phyloP scores from a whole-genome alignment of 2,113 vertebrate genomes.

The Myxocyprinus asiaticus region DNA sequence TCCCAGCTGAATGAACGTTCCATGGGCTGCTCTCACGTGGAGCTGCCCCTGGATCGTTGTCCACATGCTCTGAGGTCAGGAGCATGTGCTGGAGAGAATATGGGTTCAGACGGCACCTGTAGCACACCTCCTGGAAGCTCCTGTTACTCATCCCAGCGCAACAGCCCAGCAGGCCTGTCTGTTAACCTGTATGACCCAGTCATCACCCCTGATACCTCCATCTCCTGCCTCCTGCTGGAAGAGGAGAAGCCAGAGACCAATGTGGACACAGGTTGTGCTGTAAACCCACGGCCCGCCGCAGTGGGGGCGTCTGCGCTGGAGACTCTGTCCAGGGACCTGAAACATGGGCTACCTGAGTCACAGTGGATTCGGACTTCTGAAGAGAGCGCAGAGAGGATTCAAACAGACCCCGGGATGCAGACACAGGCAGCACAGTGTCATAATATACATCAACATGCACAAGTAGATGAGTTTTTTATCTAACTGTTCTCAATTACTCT shows the following conservation, averaged over 20 bases:
- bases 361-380: background rate
- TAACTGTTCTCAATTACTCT: constrained; percentile 47
- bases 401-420: constrained; percentile 12
- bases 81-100: constrained; percentile 24
- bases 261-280: constrained; percentile 83
- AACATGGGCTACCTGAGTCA: constrained; percentile 51
- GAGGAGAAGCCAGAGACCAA: constrained; percentile 78
- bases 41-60: constrained; percentile 47
- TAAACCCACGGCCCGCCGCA: constrained; percentile 32
- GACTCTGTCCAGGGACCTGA: constrained; percentile 62
- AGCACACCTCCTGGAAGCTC: constrained; percentile 64
- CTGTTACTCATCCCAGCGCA: constrained; percentile 57
- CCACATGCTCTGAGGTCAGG: constrained; percentile 24
- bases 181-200: constrained; percentile 44
- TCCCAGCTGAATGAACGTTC: constrained; percentile 54
- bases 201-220: constrained; percentile 38
- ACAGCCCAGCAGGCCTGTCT: constrained; percentile 51
- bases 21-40: constrained; percentile 49
- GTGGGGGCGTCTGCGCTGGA: constrained; percentile 59
- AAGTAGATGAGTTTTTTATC: constrained; percentile 76
- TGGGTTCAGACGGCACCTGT: constrained; percentile 47
- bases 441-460: constrained; percentile 35
- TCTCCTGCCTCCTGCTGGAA: constrained; percentile 29
- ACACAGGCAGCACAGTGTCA: constrained; percentile 14
- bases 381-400: too few species aligned